Evolutionary conservation across 2,797 vertebrate genomes (phyloP).

Genomic region (Pipistrellus pipistrellus): DNA sequence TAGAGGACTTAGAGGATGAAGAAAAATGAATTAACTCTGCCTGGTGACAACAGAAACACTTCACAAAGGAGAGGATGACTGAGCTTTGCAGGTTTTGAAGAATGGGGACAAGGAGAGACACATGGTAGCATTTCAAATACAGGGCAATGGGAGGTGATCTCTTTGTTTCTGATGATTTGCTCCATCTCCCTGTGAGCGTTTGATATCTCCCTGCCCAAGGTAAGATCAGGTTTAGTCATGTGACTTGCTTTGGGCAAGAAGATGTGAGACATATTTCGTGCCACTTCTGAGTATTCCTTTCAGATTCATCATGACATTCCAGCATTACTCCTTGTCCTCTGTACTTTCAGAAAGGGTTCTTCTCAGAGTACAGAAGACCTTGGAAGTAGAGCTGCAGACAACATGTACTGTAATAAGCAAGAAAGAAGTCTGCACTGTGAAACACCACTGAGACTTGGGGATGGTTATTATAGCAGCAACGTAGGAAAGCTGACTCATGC

Average conservation of each 20-base stretch:
- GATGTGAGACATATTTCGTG: not conserved
- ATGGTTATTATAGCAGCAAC: not conserved
- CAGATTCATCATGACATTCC: not conserved
- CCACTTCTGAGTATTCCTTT: not conserved
- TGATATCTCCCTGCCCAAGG: not conserved
- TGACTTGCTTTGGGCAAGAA: constrained; percentile 7
- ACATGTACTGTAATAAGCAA: not conserved
- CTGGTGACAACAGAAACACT: not conserved
- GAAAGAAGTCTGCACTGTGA: not conserved
- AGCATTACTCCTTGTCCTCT: not conserved
- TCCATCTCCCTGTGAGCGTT: not conserved
- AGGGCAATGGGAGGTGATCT: not conserved
- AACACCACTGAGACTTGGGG: not conserved
- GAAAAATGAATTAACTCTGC: not conserved
- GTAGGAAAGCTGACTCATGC: not conserved
- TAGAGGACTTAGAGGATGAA: not conserved
- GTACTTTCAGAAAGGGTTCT: not conserved
- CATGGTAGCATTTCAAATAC: not conserved
- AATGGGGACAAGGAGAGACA: not conserved
- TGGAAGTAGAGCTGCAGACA: not conserved
- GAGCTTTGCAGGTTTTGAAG: not conserved
- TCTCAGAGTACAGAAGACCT: not conserved
- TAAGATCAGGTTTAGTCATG: not conserved
- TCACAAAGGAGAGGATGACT: not conserved
- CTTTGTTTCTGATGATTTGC: not conserved